phyloP scores from a whole-genome alignment of 2,113 vertebrate genomes.

The Anser cygnoides region DNA sequence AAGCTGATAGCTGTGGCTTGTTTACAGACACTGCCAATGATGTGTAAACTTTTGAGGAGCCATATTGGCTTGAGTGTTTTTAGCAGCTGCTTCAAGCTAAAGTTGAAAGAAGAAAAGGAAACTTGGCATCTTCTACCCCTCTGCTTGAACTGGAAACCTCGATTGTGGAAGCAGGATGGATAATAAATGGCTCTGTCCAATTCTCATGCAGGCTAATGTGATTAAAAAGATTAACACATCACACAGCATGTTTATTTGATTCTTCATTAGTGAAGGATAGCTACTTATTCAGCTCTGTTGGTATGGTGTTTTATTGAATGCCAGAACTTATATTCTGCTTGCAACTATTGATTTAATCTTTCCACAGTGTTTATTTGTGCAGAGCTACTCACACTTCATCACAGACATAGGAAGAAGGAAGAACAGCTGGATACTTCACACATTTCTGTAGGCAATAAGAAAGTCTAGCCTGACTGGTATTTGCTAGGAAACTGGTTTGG shows the following conservation, averaged over 20 bases:
- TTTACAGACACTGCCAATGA: not conserved
- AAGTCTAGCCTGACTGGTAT: not conserved
- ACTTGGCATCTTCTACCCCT: not conserved
- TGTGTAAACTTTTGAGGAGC: not conserved
- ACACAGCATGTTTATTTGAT: not conserved
- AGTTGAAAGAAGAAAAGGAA: not conserved
- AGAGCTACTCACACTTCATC: not conserved
- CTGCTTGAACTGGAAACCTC: not conserved
- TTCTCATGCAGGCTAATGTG: not conserved
- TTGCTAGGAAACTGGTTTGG: not conserved
- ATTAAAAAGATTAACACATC: not conserved
- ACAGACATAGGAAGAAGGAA: not conserved
- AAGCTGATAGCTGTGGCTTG: not conserved
- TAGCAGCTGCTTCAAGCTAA: conserved; percentile 2
- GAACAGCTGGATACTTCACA: not conserved
- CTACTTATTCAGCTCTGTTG: not conserved
- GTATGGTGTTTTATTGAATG: not conserved
- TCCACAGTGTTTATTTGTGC: not conserved
- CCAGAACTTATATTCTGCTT: not conserved
- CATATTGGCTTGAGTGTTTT: not conserved
- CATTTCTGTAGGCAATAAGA: not conserved
- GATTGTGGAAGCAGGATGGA: not conserved
- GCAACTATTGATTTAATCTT: not conserved
- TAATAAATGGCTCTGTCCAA: not conserved
- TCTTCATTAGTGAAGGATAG: not conserved